A percentile compares a stretch with the other conserved stretches of the same genome.
phyloP scores from a whole-genome alignment of 2,797 vertebrate genomes.

The Staurois parvus region DNA sequence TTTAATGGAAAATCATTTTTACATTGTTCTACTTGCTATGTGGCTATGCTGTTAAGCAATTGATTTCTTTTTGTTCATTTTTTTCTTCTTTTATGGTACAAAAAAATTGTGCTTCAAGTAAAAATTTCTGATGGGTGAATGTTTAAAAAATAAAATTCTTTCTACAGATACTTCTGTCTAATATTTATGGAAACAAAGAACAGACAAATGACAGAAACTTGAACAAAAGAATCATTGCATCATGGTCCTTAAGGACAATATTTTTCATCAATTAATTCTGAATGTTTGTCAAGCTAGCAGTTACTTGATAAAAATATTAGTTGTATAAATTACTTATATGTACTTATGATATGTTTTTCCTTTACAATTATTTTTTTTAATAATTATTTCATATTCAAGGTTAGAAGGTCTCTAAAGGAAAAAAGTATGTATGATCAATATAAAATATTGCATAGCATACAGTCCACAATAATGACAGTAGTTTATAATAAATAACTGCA shows the following conservation, averaged over 20 bases:
- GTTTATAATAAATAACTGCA: no score
- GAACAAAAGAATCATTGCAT: neutral
- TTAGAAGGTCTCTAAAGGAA: no score
- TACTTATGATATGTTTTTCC: no score
- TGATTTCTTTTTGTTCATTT: neutral
- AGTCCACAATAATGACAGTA: no score
- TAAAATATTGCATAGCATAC: no score
- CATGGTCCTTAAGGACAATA: neutral
- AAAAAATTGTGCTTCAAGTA: slow-evolving; percentile 6
- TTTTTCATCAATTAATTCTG: neutral
- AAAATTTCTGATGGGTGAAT: slow-evolving; percentile 16
- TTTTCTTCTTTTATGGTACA: neutral
- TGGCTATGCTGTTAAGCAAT: slow-evolving; percentile 5
- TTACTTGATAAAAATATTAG: neutral
- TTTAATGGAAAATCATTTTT: slow-evolving; percentile 15
- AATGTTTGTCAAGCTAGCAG: neutral
- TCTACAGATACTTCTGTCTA: slow-evolving; percentile 19
- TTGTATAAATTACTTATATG: neutral
- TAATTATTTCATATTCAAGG: no score
- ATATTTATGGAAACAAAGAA: slow-evolving; percentile 32
- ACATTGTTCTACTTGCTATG: neutral
- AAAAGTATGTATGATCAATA: no score
- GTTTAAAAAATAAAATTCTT: neutral
- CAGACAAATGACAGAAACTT: neutral
- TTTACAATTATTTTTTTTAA: no score